Conservation (phyloP, 2,797 vertebrate species). For the Acomys russatus region DNA sequence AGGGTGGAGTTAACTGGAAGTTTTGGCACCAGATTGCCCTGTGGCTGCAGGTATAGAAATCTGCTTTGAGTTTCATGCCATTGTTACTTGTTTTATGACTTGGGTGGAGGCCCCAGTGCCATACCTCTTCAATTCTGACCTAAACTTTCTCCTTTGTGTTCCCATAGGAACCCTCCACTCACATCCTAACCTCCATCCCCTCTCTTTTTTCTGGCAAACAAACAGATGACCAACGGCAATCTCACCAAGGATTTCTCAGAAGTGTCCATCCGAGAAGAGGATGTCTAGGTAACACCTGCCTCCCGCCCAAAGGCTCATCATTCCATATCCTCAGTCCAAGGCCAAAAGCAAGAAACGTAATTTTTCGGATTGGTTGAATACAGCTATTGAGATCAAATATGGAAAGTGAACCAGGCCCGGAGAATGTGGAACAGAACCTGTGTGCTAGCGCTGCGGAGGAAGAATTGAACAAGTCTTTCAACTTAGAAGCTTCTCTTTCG, state of each 20-base stretch:
- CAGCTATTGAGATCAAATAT: constrained; percentile 71
- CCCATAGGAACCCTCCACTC: background rate
- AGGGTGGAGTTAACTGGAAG: background rate
- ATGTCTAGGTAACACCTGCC: constrained; percentile 44
- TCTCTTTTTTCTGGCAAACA: background rate
- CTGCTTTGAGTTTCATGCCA: background rate
- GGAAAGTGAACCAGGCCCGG: constrained; percentile 82
- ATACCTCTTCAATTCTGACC: background rate
- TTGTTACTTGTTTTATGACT: background rate
- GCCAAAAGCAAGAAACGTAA: background rate
- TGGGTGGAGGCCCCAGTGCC: background rate
- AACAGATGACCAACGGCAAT: background rate
- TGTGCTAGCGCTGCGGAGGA: constrained; percentile 72
- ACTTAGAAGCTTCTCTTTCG: constrained; percentile 80
- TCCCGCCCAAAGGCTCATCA: constrained; percentile 40
- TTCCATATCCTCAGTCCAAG: constrained; percentile 53
- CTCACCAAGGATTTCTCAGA: constrained; percentile 43
- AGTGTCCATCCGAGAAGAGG: constrained; percentile 19
- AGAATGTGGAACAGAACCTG: constrained; percentile 73
- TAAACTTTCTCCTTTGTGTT: background rate
- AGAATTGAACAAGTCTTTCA: constrained; percentile 83
- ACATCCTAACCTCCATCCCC: background rate
- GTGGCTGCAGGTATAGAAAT: constrained; percentile 22
- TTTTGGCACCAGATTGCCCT: background rate
- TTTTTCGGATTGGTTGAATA: constrained; percentile 53